Evolutionary conservation across 2,888 invertebrate genomes (phyloP), one percentile per base, ranked within the genome.

Genomic region (Anthoptus insignis): DNA sequence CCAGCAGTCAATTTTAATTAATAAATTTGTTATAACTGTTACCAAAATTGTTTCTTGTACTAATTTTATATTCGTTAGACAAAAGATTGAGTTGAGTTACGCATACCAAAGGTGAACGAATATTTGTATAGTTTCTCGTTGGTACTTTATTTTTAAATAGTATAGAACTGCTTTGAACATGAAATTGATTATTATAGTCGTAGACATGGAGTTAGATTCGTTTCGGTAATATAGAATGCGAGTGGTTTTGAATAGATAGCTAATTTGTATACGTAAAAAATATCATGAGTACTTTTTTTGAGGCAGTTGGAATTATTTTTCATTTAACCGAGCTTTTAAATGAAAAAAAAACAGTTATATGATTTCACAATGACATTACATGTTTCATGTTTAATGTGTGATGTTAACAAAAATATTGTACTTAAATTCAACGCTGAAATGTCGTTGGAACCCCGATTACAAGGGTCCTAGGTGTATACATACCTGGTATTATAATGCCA

Each of bases 171-270:
- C 29, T 34, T 11, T n/a, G 11, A 22, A 47, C 22, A 4, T 14
- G 4, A 2, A 6, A n/a, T 47, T 47, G n/a, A n/a, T 22, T 47
- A 7, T 11, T 9, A n/a, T 47, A 47, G 24, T 47, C 22, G n/a
- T 47, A 47, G 21, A 24, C 6, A 47, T 11, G n/a, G 14, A 24
- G 22, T 47, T 14, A 49, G 47, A 45, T 47, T 21, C 21, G 32
- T 42, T 32, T 47, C 13, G 47, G 47, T 47, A 47, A 24, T 9
- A 34, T 49, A 47, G 58, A 34, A 47, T 5, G 21, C 6, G 57
- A 24, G 45, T 58, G 58, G 32, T 47, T 32, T 59, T 45, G 5
- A 32, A 8, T 57, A 57, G 57, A 32, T 58, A 32, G 57, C 57
- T 58, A 47, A 42, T 47, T 13, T 57, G 49, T n/a, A 14, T 14